Conservation (phyloP, 2,888 invertebrate genomes). For the Frankliniella fusca region DNA sequence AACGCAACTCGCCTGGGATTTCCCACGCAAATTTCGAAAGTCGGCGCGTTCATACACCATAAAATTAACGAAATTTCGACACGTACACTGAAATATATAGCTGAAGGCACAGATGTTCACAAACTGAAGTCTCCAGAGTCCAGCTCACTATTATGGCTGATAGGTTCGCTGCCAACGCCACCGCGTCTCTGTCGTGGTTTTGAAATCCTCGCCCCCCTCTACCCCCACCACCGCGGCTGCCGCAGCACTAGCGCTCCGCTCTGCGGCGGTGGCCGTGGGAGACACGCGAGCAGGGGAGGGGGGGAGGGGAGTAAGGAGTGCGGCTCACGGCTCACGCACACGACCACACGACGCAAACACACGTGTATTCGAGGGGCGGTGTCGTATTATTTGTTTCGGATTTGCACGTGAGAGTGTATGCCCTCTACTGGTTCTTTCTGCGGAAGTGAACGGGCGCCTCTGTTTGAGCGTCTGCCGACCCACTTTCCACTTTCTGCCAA, state of each 20-base stretch:
- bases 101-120: not conserved
- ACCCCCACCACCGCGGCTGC: not conserved
- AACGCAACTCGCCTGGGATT: too few relatives aligned
- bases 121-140: not conserved
- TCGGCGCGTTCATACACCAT: too few relatives aligned
- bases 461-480: not conserved
- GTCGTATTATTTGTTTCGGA: too few relatives aligned
- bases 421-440: not conserved
- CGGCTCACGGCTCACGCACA: too few relatives aligned
- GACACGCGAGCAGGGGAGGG: not conserved
- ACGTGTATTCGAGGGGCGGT: too few relatives aligned
- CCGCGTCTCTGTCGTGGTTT: not conserved
- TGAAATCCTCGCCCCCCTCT: slow-evolving; percentile 10
- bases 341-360: too few relatives aligned
- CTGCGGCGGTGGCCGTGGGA: not conserved
- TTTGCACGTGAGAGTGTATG: not conserved
- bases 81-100: not conserved
- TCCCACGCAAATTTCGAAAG: too few relatives aligned
- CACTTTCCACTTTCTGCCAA: not conserved
- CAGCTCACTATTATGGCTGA: not conserved
- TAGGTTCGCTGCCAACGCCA: not conserved
- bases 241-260: not conserved
- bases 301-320: not conserved
- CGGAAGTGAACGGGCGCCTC: not conserved
- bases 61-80: not conserved